phyloP scores from a whole-genome alignment of 2,888 invertebrate species.

The Ophion obscuratus region DNA sequence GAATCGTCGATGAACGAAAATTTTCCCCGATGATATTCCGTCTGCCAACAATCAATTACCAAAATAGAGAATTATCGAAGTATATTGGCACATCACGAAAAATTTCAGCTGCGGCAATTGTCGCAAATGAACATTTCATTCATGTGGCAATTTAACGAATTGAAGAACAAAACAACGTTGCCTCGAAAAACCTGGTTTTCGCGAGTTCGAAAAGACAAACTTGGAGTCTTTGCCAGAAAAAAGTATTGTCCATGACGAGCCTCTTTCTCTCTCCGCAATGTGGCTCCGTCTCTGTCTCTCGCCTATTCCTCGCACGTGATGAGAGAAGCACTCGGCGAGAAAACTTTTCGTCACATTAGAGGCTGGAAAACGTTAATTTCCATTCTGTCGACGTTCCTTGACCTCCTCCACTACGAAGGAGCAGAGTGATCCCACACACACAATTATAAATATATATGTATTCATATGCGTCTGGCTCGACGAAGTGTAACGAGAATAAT shows the following conservation, averaged over 20 bases:
- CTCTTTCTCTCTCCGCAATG: neutral
- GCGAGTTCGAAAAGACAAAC: conserved; percentile 15
- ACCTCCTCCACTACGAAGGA: conserved; percentile 35
- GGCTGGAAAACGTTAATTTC: conserved; percentile 64
- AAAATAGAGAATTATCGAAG: neutral
- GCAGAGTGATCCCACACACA: neutral
- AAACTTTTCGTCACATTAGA: conserved; percentile 49
- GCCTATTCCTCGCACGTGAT: conserved; percentile 25
- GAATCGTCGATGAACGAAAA: neutral
- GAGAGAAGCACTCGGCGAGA: conserved; percentile 42
- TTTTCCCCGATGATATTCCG: neutral
- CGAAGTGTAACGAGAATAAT: conserved; percentile 65
- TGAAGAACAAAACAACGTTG: neutral
- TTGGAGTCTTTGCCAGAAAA: neutral
- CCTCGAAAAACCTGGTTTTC: neutral
- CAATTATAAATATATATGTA: conserved; percentile 24
- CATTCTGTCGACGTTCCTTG: conserved; percentile 63
- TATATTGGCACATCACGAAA: neutral
- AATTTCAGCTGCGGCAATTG: neutral
- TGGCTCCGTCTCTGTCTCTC: neutral
- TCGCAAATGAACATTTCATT: neutral
- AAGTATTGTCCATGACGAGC: conserved; percentile 21
- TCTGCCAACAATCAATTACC: neutral
- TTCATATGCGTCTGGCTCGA: conserved; percentile 53
- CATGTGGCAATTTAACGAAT: too few species aligned